Base-by-base conservation (phyloP, 2,888 invertebrate species). In the Ormyrus nitidulus region DNA sequence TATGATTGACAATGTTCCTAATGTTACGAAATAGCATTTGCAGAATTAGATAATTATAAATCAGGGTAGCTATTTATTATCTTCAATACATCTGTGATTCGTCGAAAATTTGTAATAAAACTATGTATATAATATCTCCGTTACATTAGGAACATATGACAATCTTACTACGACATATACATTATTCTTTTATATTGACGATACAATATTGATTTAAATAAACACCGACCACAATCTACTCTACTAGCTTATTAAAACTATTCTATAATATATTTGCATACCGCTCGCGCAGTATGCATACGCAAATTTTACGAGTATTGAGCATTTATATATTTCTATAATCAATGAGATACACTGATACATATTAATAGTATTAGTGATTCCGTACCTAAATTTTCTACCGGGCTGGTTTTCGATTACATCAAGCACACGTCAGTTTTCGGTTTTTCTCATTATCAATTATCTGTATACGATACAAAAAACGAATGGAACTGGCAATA, bases 181-280 rank as follows among this genome's bases (percentile, higher is more conserved):
- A 84, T 78, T 82, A 78, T 80, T 80, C 74, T 73, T 80, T 80
- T 85, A 83, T 84, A 87, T 90, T 87, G 88, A 89, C 87, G 89
- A 88, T 89, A 90, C 90, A 86, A 88, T 89, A 89, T 88, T 85
- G 82, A 88, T 79, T 77, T 80, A 77, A 87, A 87, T 87, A 85
- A 86, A 90, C 90, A 90, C 90, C 87, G 90, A 90, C 86, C 88
- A 90, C 90, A 90, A 89, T 87, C 90, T 90, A 90, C 90, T 87
- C 90, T 90, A 90, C 90, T 87, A 86, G 87, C 85, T 90, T 85
- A 75, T 71, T 77, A 77, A 34, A 77, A 87, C 90, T 90, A 90
- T 87, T 87, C 89, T 90, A 89, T 85, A 80, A 13, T 72, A 34
- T 34, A 89, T 88, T 87, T 46, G 69, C 65, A 54, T 87, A 87